Conservation (phyloP, 2,888 invertebrate genomes). For the Neria commutata region DNA sequence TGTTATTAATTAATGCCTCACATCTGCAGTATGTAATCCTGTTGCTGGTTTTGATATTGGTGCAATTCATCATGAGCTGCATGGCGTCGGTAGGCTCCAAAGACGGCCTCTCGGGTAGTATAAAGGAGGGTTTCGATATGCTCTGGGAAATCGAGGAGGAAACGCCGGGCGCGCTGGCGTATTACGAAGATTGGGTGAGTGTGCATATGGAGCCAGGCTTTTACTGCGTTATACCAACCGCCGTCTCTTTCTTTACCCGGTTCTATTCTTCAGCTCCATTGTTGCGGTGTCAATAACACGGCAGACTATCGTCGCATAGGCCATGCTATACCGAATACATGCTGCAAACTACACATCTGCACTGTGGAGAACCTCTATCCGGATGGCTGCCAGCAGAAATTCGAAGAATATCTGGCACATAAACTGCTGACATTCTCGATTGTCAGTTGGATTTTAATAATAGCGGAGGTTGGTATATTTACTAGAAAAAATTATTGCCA, state of each 20-base stretch:
- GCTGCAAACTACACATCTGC: conserved; percentile 46
- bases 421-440: conserved; percentile 49
- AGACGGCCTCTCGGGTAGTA: conserved; percentile 52
- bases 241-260: not conserved
- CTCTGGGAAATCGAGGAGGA: conserved; percentile 47
- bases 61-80: conserved; percentile 49
- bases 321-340: conserved; percentile 45
- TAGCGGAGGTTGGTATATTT: conserved; percentile 45
- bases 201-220: not conserved
- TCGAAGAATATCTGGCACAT: conserved; percentile 47
- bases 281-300: conserved; percentile 51
- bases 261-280: conserved; percentile 38
- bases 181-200: conserved; percentile 50
- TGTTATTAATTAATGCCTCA: not conserved
- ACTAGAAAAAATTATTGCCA: not conserved
- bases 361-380: conserved; percentile 34
- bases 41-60: conserved; percentile 43
- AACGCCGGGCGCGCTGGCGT: conserved; percentile 46
- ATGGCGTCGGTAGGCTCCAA: conserved; percentile 54
- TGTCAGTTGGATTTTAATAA: conserved; percentile 46
- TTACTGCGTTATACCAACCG: not conserved
- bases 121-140: conserved; percentile 48
- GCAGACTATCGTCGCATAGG: conserved; percentile 47
- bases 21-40: conserved; percentile 39
- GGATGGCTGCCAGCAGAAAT: conserved; percentile 48